Evolutionary conservation across 2,797 vertebrate species (phyloP), one percentile per base, ranked within the genome.

Genomic region (Tamandua tetradactyla): DNA sequence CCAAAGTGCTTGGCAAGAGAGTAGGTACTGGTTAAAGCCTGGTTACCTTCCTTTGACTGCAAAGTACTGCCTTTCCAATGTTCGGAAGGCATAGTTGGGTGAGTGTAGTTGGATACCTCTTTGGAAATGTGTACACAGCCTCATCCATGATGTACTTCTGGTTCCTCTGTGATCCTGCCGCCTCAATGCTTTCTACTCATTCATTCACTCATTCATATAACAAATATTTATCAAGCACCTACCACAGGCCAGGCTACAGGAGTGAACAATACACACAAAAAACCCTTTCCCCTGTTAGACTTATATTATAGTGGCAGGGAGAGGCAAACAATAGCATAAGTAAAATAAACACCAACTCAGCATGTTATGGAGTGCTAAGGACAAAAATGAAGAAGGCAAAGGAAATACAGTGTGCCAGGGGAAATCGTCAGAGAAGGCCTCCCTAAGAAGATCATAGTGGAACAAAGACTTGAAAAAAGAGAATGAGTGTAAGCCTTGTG

Each of bases 391-490:
- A 80, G 61, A n/a, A 62, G 80, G 68, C n/a, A 57, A 57, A 88
- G 25, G 15, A 23, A 47, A 49, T 0, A 49, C 35, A 4, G 1
- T 0, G 7, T 32, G 27, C 14, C 2, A 0, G 5, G 69, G 25
- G 5, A 78, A 92, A 66, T 37, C 40, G 32, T 30, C 61, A n/a
- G 2, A 18, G 40, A 66, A 47, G 42, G 35, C 2, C 17, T 27
- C 81, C 0, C 3, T 3, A 30, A 9, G 40, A 61, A 79, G 40
- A 59, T 30, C 35, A 30, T 32, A 2, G 17, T n/a, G 23, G 66
- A 74, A 44, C 32, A 75, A 76, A 71, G 87, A 35, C 35, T 75
- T 71, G 42, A 2, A 40, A 71, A 52, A 12, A 42, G 47, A 3
- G 13, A 52, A 13, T 5, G 3, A 32, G 64, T 0, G 0, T 4